Evolutionary conservation across 2,888 invertebrate species (phyloP).

Genomic region (Hesperia comma): DNA sequence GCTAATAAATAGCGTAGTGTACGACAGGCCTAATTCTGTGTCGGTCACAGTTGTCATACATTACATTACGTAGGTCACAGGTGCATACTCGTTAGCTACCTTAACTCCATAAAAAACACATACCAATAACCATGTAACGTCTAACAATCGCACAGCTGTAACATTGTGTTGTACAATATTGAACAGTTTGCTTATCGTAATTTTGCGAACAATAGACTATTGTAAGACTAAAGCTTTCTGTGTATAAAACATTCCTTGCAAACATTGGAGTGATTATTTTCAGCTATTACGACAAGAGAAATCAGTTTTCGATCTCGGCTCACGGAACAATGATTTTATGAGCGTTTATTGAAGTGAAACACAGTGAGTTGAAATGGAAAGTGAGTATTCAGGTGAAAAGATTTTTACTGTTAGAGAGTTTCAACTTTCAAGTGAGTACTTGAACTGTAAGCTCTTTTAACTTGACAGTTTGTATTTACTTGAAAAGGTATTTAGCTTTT

Average conservation of each 20-base stretch:
- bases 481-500: too few relatives aligned
- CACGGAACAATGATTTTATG: slow-evolving; percentile 14
- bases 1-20: too few relatives aligned
- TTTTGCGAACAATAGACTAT: slow-evolving; percentile 68
- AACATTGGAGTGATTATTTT: slow-evolving; percentile 45
- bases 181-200: slow-evolving; percentile 56
- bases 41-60: too few relatives aligned
- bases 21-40: too few relatives aligned
- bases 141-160: not conserved
- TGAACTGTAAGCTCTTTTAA: too few relatives aligned
- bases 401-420: not conserved
- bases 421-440: too few relatives aligned
- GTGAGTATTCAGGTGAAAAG: slow-evolving; percentile 37
- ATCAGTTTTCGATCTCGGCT: slow-evolving; percentile 5
- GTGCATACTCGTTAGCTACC: too few relatives aligned
- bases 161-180: slow-evolving; percentile 3
- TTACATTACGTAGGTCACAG: too few relatives aligned
- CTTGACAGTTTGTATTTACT: too few relatives aligned
- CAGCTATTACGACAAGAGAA: slow-evolving; percentile 30
- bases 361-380: slow-evolving; percentile 37
- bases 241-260: slow-evolving; percentile 68
- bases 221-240: slow-evolving; percentile 60
- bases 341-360: slow-evolving; percentile 20
- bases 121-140: too few relatives aligned
- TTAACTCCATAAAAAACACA: too few relatives aligned